A percentile compares a stretch with the other conserved stretches of the same genome.
Evolutionary conservation across 53 echinoderm and acorn worm genomes (phyloP).

Genomic region (Luidia sarsii): DNA sequence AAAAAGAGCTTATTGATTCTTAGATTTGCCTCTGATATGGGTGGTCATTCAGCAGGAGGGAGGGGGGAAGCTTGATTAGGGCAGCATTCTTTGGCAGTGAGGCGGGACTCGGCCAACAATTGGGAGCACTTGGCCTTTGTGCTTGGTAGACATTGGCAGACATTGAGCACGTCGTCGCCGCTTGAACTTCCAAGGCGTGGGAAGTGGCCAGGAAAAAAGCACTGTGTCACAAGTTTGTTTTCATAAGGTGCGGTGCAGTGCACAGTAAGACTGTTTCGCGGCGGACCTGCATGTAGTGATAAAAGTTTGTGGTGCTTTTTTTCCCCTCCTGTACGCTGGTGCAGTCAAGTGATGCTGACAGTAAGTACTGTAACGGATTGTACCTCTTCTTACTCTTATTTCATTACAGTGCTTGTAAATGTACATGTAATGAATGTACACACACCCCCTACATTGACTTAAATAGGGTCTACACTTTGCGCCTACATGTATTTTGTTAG

Average conservation of each 20-base stretch:
- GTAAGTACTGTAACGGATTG: no score
- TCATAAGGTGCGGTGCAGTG: no score
- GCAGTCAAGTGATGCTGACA: no score
- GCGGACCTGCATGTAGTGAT: no score
- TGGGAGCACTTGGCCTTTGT: slow-evolving; percentile 36
- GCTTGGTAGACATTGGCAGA: background rate
- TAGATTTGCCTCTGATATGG: slow-evolving; percentile 60
- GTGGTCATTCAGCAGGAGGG: slow-evolving; percentile 19
- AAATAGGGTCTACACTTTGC: no score
- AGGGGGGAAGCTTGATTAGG: slow-evolving; percentile 19
- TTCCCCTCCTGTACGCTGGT: no score
- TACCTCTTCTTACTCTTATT: background rate
- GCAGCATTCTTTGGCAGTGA: slow-evolving; percentile 29
- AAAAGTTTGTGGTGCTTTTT: no score
- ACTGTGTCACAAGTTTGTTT: slow-evolving; percentile 9
- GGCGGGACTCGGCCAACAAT: slow-evolving; percentile 26
- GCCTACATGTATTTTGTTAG: no score
- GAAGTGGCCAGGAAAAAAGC: slow-evolving; percentile 26
- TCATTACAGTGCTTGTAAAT: no score
- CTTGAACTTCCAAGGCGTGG: slow-evolving; percentile 34
- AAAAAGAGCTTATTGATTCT: slow-evolving; percentile 62
- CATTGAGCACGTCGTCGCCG: background rate
- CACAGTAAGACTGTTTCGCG: slow-evolving; percentile 1
- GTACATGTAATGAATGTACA: no score
- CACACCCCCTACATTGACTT: no score